Conservation (phyloP, 2,888 invertebrate species). For the Ischnura elegans region DNA sequence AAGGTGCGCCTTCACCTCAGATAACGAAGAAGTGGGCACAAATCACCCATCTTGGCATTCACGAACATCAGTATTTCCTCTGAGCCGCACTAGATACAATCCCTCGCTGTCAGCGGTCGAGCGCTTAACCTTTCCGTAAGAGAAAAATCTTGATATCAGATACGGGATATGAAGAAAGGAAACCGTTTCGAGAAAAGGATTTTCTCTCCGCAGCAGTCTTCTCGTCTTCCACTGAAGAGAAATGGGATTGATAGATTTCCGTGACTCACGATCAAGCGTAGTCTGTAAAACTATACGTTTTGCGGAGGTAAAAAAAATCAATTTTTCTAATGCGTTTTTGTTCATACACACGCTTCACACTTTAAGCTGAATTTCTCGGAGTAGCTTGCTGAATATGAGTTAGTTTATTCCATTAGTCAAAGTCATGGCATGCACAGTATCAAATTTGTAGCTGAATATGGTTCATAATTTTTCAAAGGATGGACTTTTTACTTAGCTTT, state of each 20-base stretch:
- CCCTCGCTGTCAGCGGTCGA: background rate
- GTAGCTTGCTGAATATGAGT: too few relatives aligned
- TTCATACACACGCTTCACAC: too few relatives aligned
- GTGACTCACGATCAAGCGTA: background rate
- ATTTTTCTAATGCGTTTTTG: too few relatives aligned
- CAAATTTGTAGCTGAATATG: too few relatives aligned
- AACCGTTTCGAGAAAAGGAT: background rate
- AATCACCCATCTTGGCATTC: conserved; percentile 47
- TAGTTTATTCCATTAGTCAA: too few relatives aligned
- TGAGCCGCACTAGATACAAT: conserved; percentile 5
- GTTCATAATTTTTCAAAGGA: too few relatives aligned
- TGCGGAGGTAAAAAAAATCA: too few relatives aligned
- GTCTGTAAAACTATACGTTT: too few relatives aligned
- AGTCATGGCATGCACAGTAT: too few relatives aligned
- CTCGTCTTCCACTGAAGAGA: too few relatives aligned
- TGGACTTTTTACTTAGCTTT: too few relatives aligned
- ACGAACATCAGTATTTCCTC: conserved; percentile 28
- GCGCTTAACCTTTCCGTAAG: background rate
- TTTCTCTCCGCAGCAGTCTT: background rate
- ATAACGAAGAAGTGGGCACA: conserved; percentile 32
- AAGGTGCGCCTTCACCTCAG: background rate
- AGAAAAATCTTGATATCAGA: background rate
- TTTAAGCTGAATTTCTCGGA: too few relatives aligned
- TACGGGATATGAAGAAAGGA: background rate
- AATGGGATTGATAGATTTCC: background rate